Evolutionary conservation across 1,140 invertebrate species (phyloP).

Genomic region (Tetranychus cinnabarinus): DNA sequence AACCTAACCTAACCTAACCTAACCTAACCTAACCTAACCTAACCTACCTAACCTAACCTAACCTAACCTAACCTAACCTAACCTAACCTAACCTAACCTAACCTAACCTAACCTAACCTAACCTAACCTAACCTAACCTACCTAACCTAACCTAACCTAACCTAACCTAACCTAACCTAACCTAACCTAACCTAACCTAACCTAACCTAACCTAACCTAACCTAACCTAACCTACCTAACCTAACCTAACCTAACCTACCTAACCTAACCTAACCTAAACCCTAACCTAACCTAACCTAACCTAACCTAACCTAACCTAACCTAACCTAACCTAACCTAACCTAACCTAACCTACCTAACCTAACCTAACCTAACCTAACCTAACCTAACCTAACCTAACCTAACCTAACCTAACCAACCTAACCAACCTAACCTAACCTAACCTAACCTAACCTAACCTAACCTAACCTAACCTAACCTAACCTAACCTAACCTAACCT

Average conservation of each 20-base stretch:
- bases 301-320: constrained; percentile 15
- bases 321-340: constrained; percentile 14
- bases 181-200: constrained; percentile 14
- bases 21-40: constrained; percentile 9
- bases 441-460: no score
- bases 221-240: no score
- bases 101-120: constrained; percentile 2
- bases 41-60: constrained; percentile 10
- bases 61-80: constrained; percentile 10
- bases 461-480: no score
- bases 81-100: constrained; percentile 6
- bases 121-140: no score
- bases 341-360: no score
- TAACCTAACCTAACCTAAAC: constrained; percentile 12
- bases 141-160: constrained; percentile 12
- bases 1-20: constrained; percentile 13
- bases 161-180: constrained; percentile 15
- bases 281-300: constrained; percentile 16
- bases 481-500: no score
- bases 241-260: no score
- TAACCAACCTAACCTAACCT: no score
- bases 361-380: constrained; percentile 18
- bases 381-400: constrained; percentile 16
- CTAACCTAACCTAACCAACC: constrained; percentile 18
- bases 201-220: constrained; percentile 9